Conservation (phyloP, 2,113 vertebrate species). For the Peromyscus polionotus region DNA sequence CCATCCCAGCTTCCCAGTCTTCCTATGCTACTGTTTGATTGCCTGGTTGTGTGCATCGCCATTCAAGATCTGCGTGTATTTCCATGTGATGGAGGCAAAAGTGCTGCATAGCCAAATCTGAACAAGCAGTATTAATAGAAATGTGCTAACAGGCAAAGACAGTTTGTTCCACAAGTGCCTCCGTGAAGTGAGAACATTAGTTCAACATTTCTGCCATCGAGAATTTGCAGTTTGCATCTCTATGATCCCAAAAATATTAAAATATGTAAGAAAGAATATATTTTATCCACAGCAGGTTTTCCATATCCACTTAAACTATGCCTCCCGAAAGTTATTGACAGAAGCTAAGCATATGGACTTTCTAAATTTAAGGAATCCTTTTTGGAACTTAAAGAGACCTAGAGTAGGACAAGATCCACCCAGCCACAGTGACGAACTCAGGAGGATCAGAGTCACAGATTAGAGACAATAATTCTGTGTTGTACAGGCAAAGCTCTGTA, state of each 20-base stretch:
- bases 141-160: conserved; percentile 10
- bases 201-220: conserved; percentile 54
- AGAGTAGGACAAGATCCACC: conserved; percentile 26
- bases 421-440: conserved; percentile 58
- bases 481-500: background rate
- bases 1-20: background rate
- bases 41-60: background rate
- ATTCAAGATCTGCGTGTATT: background rate
- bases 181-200: conserved; percentile 32
- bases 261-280: conserved; percentile 50
- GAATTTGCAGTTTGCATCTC: conserved; percentile 33
- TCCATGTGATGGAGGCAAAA: conserved; percentile 24
- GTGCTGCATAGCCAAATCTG: background rate
- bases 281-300: conserved; percentile 66
- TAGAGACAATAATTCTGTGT: background rate
- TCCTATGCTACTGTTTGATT: background rate
- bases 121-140: conserved; percentile 23
- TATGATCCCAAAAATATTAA: conserved; percentile 59
- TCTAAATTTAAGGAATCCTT: conserved; percentile 67
- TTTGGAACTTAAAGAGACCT: conserved; percentile 57
- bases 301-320: conserved; percentile 45
- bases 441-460: conserved; percentile 24
- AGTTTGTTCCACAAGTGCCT: conserved; percentile 14
- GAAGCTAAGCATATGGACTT: conserved; percentile 68
- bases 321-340: conserved; percentile 68